Conservation (phyloP, 2,113 vertebrate genomes). For the Onychostruthus taczanowskii region DNA sequence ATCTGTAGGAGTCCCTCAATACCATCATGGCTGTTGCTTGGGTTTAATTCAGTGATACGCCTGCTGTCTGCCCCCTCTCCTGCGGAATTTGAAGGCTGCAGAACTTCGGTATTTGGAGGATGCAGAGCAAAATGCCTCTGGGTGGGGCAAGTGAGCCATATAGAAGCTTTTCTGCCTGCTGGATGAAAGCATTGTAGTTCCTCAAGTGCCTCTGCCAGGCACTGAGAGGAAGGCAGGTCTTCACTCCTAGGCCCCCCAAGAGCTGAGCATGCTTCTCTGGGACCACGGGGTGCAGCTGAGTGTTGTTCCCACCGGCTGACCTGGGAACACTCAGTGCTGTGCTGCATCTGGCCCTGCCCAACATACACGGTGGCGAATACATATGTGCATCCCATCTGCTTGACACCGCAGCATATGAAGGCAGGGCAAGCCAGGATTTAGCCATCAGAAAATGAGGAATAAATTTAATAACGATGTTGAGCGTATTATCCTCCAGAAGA, state of each 20-base stretch:
- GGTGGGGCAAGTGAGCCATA: slow-evolving; percentile 48
- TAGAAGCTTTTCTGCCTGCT: neutral
- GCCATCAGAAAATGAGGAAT: neutral
- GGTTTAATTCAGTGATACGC: neutral
- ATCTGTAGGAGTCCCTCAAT: neutral
- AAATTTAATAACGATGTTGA: neutral
- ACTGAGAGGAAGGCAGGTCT: neutral
- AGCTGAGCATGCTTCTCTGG: neutral
- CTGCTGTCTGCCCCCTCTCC: neutral
- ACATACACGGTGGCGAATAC: neutral
- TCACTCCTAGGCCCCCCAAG: neutral
- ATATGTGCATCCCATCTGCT: neutral
- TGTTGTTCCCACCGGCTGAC: neutral
- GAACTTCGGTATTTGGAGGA: neutral
- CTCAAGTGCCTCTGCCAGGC: neutral
- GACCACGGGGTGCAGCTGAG: neutral
- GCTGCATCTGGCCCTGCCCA: neutral
- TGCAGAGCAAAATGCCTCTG: slow-evolving; percentile 22
- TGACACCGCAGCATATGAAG: neutral
- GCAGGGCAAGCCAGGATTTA: slow-evolving; percentile 24
- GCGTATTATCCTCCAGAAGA: neutral
- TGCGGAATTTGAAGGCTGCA: neutral
- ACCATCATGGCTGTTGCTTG: neutral
- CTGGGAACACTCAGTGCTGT: neutral
- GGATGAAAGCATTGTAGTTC: neutral